Evolutionary conservation across 2,888 invertebrate genomes (phyloP).

Genomic region (Polietes domitor): DNA sequence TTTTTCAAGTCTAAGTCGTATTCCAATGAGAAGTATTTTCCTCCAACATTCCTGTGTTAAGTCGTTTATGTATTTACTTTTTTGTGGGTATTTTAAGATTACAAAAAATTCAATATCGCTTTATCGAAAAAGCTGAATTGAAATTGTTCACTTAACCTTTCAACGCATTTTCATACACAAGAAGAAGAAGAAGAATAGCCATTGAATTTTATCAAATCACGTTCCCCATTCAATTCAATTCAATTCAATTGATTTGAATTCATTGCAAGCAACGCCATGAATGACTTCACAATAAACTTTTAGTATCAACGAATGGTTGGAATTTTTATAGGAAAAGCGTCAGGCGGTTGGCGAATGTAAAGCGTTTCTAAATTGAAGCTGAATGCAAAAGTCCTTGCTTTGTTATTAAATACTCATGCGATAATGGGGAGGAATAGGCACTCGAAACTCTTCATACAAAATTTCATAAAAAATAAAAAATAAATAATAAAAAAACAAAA

Average conservation of each 20-base stretch:
- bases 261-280: neutral
- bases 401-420: neutral
- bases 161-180: neutral
- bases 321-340: neutral
- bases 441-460: too few species aligned
- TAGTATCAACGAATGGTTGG: neutral
- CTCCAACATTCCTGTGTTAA: too few species aligned
- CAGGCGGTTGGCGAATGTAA: neutral
- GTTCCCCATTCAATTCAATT: neutral
- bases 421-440: too few species aligned
- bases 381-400: neutral
- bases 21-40: too few species aligned
- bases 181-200: neutral
- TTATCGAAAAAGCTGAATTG: neutral
- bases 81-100: neutral
- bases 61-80: too few species aligned
- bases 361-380: neutral
- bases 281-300: constrained; percentile 8
- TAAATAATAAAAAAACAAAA: neutral
- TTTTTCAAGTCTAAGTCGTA: too few species aligned
- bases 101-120: neutral
- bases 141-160: constrained; percentile 18
- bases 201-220: constrained; percentile 13
- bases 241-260: constrained; percentile 7
- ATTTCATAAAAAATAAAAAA: neutral